Conservation (phyloP, 2,113 vertebrate species). For the Tetrax tetrax region DNA sequence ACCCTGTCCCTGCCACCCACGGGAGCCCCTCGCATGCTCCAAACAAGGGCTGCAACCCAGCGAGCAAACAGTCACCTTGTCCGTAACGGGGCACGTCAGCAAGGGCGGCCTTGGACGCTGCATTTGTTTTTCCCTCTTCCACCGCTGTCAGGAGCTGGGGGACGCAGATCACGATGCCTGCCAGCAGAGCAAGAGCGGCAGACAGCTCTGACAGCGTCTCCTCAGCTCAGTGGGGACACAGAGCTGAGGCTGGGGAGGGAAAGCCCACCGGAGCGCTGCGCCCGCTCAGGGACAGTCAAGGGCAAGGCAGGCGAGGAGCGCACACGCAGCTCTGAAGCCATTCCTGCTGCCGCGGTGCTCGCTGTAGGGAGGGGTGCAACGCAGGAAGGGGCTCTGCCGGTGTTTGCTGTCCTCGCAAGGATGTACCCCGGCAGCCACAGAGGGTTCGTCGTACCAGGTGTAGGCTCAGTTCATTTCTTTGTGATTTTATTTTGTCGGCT, state of each 20-base stretch:
- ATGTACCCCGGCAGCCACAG: fast-evolving
- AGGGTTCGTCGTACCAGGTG: fast-evolving
- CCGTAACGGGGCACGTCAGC: fast-evolving
- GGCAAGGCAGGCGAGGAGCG: fast-evolving
- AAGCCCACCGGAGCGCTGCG: not conserved
- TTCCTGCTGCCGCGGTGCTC: fast-evolving
- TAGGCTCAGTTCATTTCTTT: not conserved
- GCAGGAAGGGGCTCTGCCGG: fast-evolving
- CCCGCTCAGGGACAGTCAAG: not conserved
- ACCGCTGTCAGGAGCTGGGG: not conserved
- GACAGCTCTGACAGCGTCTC: fast-evolving
- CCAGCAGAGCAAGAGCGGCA: not conserved
- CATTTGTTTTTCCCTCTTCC: not conserved
- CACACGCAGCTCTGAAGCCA: not conserved
- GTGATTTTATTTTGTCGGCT: fast-evolving
- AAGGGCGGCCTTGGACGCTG: not conserved
- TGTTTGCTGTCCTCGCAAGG: fast-evolving
- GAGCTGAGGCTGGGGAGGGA: not conserved
- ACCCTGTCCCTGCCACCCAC: not conserved
- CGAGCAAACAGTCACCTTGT: not conserved
- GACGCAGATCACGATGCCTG: fast-evolving
- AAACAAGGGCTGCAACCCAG: not conserved
- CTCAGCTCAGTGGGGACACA: too few relatives aligned
- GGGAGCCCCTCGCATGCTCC: fast-evolving
- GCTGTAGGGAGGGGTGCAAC: not conserved